Percentiles rank a stretch among this genome's conserved stretches.
phyloP scores from a whole-genome alignment of 30 jellyfish, hydroid and myxozoan species.

The Calvadosia cruxmelitensis region DNA sequence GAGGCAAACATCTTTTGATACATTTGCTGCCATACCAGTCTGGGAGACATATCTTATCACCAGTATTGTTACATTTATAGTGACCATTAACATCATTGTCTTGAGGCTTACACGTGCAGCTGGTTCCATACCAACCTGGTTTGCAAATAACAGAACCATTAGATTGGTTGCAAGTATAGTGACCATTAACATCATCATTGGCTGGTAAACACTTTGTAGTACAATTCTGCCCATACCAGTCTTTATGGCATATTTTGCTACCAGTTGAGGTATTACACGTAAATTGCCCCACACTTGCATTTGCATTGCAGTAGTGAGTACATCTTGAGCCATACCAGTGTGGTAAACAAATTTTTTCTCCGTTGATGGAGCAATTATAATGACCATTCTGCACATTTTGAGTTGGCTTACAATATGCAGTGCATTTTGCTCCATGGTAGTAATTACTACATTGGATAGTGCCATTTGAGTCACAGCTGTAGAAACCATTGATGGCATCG shows the following conservation, averaged over 20 bases:
- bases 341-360: constrained; percentile 20
- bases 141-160: neutral
- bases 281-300: constrained; percentile 36
- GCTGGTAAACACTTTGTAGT: constrained; percentile 15
- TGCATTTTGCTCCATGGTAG: constrained; percentile 29
- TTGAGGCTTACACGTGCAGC: neutral
- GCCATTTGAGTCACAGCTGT: constrained; percentile 14
- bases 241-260: constrained; percentile 10
- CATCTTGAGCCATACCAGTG: constrained; percentile 38
- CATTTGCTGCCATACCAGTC: neutral
- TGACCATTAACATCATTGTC: constrained; percentile 23
- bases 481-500: constrained; percentile 31
- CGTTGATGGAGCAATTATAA: constrained; percentile 41
- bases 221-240: constrained; percentile 44
- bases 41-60: neutral
- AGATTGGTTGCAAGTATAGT: neutral
- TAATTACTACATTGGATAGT: constrained; percentile 12
- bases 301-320: constrained; percentile 19
- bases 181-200: neutral
- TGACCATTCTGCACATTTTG: constrained; percentile 18
- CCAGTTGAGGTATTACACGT: constrained; percentile 25
- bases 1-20: no score
- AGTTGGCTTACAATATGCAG: constrained; percentile 20
- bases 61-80: constrained; percentile 1
- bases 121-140: neutral